phyloP scores from a whole-genome alignment of 2,113 vertebrate species.

The Macheiramphus alcinus region DNA sequence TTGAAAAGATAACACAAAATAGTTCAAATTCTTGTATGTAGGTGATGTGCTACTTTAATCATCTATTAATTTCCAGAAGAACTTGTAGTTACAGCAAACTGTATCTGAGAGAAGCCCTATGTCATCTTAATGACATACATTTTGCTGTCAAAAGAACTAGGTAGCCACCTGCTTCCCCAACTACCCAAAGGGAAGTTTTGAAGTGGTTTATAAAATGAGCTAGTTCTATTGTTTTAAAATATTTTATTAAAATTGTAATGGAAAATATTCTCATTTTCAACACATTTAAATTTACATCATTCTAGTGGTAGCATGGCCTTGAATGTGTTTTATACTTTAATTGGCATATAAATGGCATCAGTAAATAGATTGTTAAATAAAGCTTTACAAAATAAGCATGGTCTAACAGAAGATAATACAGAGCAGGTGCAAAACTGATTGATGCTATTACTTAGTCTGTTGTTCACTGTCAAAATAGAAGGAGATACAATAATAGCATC shows the following conservation, averaged over 20 bases:
- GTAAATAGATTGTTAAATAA: not conserved
- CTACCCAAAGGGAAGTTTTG: not conserved
- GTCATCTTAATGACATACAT: not conserved
- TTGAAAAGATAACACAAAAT: not conserved
- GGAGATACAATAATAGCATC: not conserved
- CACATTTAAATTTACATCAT: not conserved
- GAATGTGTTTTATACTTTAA: not conserved
- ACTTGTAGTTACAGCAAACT: not conserved
- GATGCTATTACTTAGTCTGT: not conserved
- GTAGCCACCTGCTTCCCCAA: not conserved
- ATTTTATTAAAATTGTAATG: not conserved
- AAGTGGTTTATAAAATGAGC: not conserved
- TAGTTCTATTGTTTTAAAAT: not conserved
- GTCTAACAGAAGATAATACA: not conserved
- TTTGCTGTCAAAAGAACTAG: not conserved
- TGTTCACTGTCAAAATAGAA: not conserved
- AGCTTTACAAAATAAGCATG: not conserved
- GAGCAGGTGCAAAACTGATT: not conserved
- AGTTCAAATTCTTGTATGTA: not conserved
- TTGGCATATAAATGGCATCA: not conserved
- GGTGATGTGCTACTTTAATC: not conserved
- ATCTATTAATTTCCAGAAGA: not conserved
- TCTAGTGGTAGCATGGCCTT: not conserved
- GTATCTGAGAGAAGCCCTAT: not conserved
- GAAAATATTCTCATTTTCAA: not conserved